Percentiles rank a stretch among this genome's conserved stretches.
Evolutionary conservation across 2,888 invertebrate genomes (phyloP).

Genomic region (Ptychoptera contaminata): DNA sequence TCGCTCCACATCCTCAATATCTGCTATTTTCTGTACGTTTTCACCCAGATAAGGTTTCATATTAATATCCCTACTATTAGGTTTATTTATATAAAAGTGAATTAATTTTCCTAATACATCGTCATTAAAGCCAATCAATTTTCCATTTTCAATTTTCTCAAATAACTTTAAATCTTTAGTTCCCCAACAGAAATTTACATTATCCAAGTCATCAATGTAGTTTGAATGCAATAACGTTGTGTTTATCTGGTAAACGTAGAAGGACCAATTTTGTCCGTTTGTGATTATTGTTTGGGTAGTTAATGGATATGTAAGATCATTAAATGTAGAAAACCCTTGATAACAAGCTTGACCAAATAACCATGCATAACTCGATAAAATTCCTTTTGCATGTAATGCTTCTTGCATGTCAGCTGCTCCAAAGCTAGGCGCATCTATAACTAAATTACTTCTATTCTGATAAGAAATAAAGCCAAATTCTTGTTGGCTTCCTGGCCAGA

Average conservation of each 20-base stretch:
- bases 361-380: conserved; percentile 69
- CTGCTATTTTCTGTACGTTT: conserved; percentile 41
- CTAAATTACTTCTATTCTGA: conserved; percentile 47
- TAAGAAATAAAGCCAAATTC: conserved; percentile 67
- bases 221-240: conserved; percentile 54
- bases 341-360: conserved; percentile 61
- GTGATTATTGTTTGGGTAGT: conserved; percentile 77
- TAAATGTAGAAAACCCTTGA: conserved; percentile 79
- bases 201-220: conserved; percentile 45
- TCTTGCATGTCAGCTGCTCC: conserved; percentile 37
- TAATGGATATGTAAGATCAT: conserved; percentile 83
- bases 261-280: conserved; percentile 74
- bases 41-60: conserved; percentile 58
- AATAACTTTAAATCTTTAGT: conserved; percentile 56
- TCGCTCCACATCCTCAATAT: conserved; percentile 51
- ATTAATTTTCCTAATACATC: conserved; percentile 56
- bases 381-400: conserved; percentile 54
- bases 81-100: conserved; percentile 55
- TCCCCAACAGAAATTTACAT: conserved; percentile 67
- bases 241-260: conserved; percentile 86
- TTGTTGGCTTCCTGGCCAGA: conserved; percentile 66
- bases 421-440: conserved; percentile 30
- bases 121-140: conserved; percentile 65
- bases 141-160: conserved; percentile 53
- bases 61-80: conserved; percentile 41